A percentile compares a stretch with the other conserved stretches of the same genome.
Conservation (phyloP, 92 coral and sea anemone genomes). For the Porites rus region DNA sequence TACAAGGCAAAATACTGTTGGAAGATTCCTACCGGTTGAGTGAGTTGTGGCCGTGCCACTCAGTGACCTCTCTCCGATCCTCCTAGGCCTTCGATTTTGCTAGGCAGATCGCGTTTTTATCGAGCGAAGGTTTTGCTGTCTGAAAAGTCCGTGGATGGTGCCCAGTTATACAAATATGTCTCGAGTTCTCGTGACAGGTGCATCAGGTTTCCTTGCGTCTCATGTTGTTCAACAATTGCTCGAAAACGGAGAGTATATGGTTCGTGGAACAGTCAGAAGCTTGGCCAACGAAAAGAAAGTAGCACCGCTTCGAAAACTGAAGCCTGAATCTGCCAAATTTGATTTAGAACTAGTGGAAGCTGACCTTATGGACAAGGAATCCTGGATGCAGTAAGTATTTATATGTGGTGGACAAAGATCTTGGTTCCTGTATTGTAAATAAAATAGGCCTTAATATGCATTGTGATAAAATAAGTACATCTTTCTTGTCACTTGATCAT, state of each 20-base stretch:
- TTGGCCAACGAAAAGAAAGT: constrained; percentile 80
- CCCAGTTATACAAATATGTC: constrained; percentile 19
- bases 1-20: too few relatives aligned
- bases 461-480: too few relatives aligned
- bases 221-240: constrained; percentile 87
- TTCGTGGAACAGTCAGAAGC: constrained; percentile 94
- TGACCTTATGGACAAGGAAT: constrained; percentile 79
- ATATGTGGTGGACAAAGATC: too few relatives aligned
- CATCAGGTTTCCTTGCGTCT: constrained; percentile 91
- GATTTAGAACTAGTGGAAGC: constrained; percentile 94
- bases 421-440: too few relatives aligned
- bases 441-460: too few relatives aligned
- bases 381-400: constrained; percentile 82
- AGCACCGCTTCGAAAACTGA: constrained; percentile 72
- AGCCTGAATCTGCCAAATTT: constrained; percentile 78
- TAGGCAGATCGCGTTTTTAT: too few relatives aligned
- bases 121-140: background rate
- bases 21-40: too few relatives aligned
- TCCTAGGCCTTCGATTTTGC: too few relatives aligned
- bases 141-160: background rate
- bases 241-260: constrained; percentile 68
- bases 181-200: constrained; percentile 95
- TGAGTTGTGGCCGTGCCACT: too few relatives aligned
- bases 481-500: too few relatives aligned
- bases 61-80: too few relatives aligned